A percentile compares a stretch with the other conserved stretches of the same genome.
phyloP scores from a whole-genome alignment of 2,113 vertebrate genomes.

The Orientallactaga bullata region DNA sequence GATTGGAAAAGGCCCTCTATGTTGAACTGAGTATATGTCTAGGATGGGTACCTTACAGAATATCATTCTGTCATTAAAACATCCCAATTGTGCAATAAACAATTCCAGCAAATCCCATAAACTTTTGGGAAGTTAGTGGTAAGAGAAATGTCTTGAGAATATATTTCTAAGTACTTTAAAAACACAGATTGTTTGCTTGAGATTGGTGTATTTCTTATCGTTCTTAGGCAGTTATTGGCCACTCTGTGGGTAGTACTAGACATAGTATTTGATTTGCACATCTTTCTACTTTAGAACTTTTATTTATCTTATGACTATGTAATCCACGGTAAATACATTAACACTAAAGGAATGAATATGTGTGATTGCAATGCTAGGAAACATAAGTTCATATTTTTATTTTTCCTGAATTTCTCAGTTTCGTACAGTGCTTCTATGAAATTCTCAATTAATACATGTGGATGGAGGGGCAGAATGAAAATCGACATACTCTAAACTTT shows the following conservation, averaged over 20 bases:
- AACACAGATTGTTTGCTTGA: not conserved
- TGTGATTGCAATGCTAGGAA: not conserved
- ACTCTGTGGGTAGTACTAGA: not conserved
- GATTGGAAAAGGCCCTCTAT: slow-evolving; percentile 8
- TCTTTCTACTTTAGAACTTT: not conserved
- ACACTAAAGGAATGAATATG: not conserved
- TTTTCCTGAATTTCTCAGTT: not conserved
- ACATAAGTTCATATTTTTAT: not conserved
- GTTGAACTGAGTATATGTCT: not conserved
- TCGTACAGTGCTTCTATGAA: not conserved
- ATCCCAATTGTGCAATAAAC: not conserved
- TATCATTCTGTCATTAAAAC: not conserved
- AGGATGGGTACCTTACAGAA: not conserved
- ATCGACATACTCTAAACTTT: not conserved
- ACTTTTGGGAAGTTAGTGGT: not conserved
- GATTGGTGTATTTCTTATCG: not conserved
- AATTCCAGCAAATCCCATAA: not conserved
- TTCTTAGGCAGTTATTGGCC: not conserved
- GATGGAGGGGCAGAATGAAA: not conserved
- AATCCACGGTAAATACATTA: not conserved
- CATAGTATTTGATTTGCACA: not conserved
- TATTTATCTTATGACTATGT: not conserved
- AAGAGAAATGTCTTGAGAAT: not conserved
- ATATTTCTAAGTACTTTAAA: not conserved
- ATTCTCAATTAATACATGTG: not conserved